Percentiles rank a stretch among this genome's conserved stretches.
phyloP scores from a whole-genome alignment of 64 coral and sea anemone species.

The Montipora efflorescens region DNA sequence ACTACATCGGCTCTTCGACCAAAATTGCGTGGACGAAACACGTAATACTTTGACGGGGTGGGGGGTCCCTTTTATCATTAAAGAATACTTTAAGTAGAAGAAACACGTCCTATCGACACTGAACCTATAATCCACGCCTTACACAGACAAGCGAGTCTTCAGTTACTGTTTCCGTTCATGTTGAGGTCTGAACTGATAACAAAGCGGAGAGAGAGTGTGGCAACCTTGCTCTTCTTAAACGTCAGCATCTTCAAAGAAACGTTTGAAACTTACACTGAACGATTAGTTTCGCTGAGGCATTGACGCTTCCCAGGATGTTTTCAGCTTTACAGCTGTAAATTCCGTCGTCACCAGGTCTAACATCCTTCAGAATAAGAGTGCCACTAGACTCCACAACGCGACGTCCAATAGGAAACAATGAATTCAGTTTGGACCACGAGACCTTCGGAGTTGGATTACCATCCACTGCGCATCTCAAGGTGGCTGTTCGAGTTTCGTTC shows the following conservation, averaged over 20 bases:
- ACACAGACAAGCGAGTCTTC: no score
- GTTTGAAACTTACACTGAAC: conserved; percentile 45
- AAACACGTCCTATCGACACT: no score
- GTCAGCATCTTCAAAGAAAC: conserved; percentile 8
- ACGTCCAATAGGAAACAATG: conserved; percentile 4
- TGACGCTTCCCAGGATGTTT: conserved; percentile 38
- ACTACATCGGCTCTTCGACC: no score
- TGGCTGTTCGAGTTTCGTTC: conserved; percentile 54
- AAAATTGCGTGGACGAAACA: no score
- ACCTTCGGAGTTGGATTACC: conserved; percentile 57
- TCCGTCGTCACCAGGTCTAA: conserved; percentile 44
- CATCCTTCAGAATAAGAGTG: conserved; percentile 18
- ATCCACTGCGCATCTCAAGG: conserved; percentile 59
- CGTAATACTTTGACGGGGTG: no score
- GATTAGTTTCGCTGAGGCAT: conserved; percentile 12
- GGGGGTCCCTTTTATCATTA: no score
- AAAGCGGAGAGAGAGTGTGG: neutral
- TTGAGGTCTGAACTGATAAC: no score
- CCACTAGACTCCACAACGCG: conserved; percentile 27
- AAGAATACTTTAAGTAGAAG: no score
- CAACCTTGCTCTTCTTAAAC: neutral
- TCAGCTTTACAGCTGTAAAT: conserved; percentile 61
- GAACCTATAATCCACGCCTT: no score
- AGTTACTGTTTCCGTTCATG: no score
- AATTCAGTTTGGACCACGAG: conserved; percentile 60